phyloP scores from a whole-genome alignment of 2,797 vertebrate species.

The Lophotriccus pileatus region DNA sequence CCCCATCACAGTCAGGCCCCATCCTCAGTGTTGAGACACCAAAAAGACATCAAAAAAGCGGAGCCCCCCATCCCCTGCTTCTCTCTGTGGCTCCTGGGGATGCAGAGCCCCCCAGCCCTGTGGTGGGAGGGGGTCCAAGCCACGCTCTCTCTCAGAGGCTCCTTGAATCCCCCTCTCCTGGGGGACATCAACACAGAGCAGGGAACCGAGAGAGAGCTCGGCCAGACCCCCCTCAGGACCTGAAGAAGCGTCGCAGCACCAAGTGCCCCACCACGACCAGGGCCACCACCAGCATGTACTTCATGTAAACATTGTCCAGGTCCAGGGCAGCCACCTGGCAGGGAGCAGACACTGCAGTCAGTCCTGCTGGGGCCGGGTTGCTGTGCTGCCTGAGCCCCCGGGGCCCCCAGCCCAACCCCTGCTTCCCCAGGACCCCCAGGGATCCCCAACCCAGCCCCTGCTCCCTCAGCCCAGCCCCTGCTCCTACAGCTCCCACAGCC shows the following conservation, averaged over 20 bases:
- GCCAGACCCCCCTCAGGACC: constrained; percentile 43
- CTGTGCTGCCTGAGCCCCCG: not conserved
- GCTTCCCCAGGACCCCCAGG: not conserved
- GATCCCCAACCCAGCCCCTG: not conserved
- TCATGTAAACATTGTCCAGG: constrained; percentile 67
- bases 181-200: not conserved
- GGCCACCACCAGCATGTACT: constrained; percentile 53
- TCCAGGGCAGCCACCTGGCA: constrained; percentile 69
- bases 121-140: not conserved
- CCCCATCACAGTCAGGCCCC: not conserved
- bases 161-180: not conserved
- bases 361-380: not conserved
- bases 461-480: not conserved
- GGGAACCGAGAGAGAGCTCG: not conserved
- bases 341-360: not conserved
- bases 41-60: not conserved
- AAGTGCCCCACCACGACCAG: constrained; percentile 70
- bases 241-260: constrained; percentile 72
- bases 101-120: not conserved
- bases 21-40: not conserved
- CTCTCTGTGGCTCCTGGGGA: not conserved
- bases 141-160: not conserved
- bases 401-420: not conserved
- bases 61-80: not conserved
- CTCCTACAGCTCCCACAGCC: too few species aligned